Conservation (phyloP, 2,888 invertebrate genomes). For the Onchidella celtica region DNA sequence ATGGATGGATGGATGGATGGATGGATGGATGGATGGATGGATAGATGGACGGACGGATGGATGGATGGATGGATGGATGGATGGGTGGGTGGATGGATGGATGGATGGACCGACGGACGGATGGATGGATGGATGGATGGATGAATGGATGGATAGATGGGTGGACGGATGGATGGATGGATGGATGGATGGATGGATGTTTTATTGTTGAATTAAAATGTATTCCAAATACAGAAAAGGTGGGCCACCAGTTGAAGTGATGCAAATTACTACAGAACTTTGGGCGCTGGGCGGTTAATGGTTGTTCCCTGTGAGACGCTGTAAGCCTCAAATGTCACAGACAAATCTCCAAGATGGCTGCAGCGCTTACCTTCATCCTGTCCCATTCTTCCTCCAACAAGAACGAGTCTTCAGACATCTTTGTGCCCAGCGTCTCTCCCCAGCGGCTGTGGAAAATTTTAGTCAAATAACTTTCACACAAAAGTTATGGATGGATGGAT, state of each 20-base stretch:
- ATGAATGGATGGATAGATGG: no score
- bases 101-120: no score
- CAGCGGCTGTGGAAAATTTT: conserved; percentile 18
- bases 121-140: no score
- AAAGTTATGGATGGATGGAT: no score
- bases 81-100: no score
- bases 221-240: no score
- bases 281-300: neutral
- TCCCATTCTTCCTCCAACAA: conserved; percentile 10
- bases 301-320: no score
- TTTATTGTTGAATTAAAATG: neutral
- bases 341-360: neutral
- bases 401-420: neutral
- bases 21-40: neutral
- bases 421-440: conserved; percentile 22
- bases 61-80: no score
- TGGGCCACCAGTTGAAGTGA: neutral
- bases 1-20: neutral
- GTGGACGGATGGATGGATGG: no score
- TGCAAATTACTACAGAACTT: neutral
- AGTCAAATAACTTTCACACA: neutral
- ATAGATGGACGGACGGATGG: no score
- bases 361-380: conserved; percentile 6
- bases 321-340: neutral
- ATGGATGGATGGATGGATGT: no score